Evolutionary conservation across 1,140 invertebrate species (phyloP).

Genomic region (Epicauta chinensis): DNA sequence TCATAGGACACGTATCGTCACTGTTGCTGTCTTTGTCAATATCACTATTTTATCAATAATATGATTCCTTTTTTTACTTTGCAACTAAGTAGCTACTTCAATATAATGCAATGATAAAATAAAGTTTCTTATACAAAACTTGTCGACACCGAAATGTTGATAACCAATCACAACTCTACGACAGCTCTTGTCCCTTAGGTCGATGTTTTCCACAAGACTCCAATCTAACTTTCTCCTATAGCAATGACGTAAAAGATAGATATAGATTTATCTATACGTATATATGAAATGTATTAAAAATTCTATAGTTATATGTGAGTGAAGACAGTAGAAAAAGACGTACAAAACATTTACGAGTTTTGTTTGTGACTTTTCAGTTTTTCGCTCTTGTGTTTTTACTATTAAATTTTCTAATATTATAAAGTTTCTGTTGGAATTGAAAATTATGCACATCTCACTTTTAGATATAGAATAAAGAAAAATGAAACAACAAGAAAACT

Average conservation of each 20-base stretch:
- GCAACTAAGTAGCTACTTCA: not conserved
- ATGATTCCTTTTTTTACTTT: constrained; percentile 6
- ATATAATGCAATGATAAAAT: constrained; percentile 19
- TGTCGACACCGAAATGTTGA: constrained; percentile 1
- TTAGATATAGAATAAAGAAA: too few relatives aligned
- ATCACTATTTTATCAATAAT: constrained; percentile 1
- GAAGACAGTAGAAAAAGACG: too few relatives aligned
- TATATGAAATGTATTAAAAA: constrained; percentile 13
- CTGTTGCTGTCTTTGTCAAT: not conserved
- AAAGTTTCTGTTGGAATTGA: too few relatives aligned
- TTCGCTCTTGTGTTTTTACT: too few relatives aligned
- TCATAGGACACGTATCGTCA: too few relatives aligned
- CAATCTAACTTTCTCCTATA: constrained; percentile 17
- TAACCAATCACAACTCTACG: constrained; percentile 19
- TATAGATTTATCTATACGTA: not conserved
- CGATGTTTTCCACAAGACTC: constrained; percentile 5
- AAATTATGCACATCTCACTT: too few relatives aligned
- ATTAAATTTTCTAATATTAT: too few relatives aligned
- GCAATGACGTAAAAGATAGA: constrained; percentile 1
- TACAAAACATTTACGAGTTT: too few relatives aligned
- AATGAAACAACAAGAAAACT: too few relatives aligned
- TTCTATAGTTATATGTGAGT: constrained; percentile 2
- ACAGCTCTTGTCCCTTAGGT: constrained; percentile 13
- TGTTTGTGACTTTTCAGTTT: too few relatives aligned
- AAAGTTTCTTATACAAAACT: constrained; percentile 18